Base-by-base conservation (phyloP, 2,888 invertebrate genomes). In the Strigamia maritima region DNA sequence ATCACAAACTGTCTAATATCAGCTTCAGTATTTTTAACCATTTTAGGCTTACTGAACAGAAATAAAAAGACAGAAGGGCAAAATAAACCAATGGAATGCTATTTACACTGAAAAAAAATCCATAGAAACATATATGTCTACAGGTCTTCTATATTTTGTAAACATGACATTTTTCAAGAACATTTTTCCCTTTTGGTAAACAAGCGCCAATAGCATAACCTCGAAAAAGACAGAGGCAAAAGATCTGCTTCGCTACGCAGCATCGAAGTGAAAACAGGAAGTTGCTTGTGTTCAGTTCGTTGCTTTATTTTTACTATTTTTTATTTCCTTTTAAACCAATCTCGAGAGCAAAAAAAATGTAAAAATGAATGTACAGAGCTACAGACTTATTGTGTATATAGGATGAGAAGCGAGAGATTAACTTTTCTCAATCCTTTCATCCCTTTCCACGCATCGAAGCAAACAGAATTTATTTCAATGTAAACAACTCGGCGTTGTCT, bases 141-240 rank as follows among this genome's bases (percentile, higher is more conserved):
- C n/a, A n/a, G 2, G 19, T 1, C 54, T 54, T 22, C 54, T 6
- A 54, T 6, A 54, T 8, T 54, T 54, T 54, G 54, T 54, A 70
- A 70, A 70, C 70, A 70, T 70, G 70, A 70, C 70, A 70, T 70
- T 70, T 70, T 70, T 70, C 28, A 26, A 70, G 28, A 26, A 70
- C 26, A 28, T 26, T 70, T 70, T 26, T 70, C 70, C 2, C 26
- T 28, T 70, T 70, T 70, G 28, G 70, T 70, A 70, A 70, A 70
- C 70, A 70, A 70, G 28, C 70, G 70, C 26, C 70, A 70, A 26
- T 70, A 14, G 70, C 24, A 70, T 70, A 70, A 26, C 70, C 70
- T 70, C 70, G 70, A 70, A 26, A 70, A 26, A 70, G 26, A 70
- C 70, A 70, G 70, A 28, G 14, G 70, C 70, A 70, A 70, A 70